Evolutionary conservation across 1,140 invertebrate genomes (phyloP), one percentile per base, ranked within the genome.

Genomic region (Psilanteris sp.): DNA sequence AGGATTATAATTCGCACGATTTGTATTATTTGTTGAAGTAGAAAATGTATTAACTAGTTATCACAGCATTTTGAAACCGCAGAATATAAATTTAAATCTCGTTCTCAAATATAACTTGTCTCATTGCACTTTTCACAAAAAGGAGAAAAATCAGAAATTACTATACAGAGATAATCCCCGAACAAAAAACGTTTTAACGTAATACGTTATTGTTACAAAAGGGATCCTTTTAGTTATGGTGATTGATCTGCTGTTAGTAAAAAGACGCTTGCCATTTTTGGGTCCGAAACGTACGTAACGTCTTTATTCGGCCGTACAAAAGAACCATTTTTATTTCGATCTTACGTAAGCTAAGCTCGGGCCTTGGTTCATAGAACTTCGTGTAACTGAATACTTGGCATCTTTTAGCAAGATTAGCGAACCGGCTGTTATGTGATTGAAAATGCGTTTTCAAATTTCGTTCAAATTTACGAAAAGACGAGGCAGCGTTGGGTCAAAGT

Each of bases 391-490:
- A 81, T 70, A 77, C 79, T 75, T 66, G 80, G 82, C 79, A 79
- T 83, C 81, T 82, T 80, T 78, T 77, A 70, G 79, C 72, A 64
- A 83, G 82, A 83, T 82, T 82, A 83, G 77, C 68, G 70, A 66
- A 50, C 48, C 50, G 37, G 39, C 70, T 41, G 70, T 34, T 66
- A 50, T 32, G 52, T 43, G 13, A 13, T 39, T 62, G 61, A 15
- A 74, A 61, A 67, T 16, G 37, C 37, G 7, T 43, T 62, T 57
- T 18, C 4, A 24, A 52, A 52, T 10, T 14, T 48, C 20, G 6
- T 27, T 26, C 2, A 7, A 10, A 22, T 1, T 39, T 27, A 6
- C 8, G 39, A 22, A 16, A 57, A 41, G 24, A 50, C 4, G 27
- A 43, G 34, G 18, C 9, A 36, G n/a, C 52, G 39, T 41, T 1